Evolutionary conservation across 2,888 invertebrate genomes (phyloP), one percentile per base, ranked within the genome.

Genomic region (Epirrhoe tristata): DNA sequence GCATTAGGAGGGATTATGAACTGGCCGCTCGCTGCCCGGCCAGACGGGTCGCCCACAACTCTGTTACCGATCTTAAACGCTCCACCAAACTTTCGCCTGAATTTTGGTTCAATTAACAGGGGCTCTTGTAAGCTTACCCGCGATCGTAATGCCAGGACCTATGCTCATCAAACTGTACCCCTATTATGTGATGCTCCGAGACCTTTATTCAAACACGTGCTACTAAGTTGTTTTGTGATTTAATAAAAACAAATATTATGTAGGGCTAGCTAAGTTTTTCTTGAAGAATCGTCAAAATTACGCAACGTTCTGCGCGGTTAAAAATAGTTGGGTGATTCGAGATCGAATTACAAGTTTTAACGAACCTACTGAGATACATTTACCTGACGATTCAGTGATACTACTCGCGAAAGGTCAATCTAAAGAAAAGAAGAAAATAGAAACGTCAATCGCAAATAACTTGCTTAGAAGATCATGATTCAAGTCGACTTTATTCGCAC

Each of bases 71-170:
- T 81, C 78, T 73, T 77, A 71, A 76, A 81, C 79, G 81, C 82
- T 81, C 72, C 81, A 79, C 74, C 75, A 77, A 83, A 81, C 80
- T 81, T 81, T 69, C 75, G 74, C 77, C 76, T 77, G 77, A 77
- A 76, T 78, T 81, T 75, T 73, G 79, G 79, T 79, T 77, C 77
- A 81, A 81, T 74, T 75, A 74, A 75, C 76, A 75, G 68, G 60
- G 74, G 72, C 69, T 72, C 71, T 72, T 72, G 71, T 74, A 69
- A 74, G 73, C 71, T 72, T 70, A 71, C 71, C 73, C 71, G 69
- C 71, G 73, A 73, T 73, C 74, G 73, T 74, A 72, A 74, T 73
- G 74, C 69, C 65, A 67, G 70, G 71, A 68, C 70, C 72, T 56
- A 36, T 31, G 72, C 74, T 70, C 71, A 71, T 74, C 74, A 74